Evolutionary conservation across 1,140 invertebrate genomes (phyloP).

Genomic region (Ips nitidus): DNA sequence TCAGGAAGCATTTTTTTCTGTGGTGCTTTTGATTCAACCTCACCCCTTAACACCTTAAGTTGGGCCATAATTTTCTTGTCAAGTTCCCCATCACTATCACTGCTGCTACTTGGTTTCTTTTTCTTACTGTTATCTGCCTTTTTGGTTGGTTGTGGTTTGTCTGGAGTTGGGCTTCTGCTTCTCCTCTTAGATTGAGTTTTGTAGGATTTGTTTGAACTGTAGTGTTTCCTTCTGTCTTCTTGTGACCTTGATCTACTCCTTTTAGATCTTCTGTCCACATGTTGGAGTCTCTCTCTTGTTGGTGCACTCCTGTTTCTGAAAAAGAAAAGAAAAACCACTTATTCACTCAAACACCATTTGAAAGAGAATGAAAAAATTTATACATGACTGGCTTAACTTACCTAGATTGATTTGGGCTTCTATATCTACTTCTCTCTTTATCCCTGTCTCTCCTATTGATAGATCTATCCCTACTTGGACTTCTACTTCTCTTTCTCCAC

Average conservation of each 20-base stretch:
- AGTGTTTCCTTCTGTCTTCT: not conserved
- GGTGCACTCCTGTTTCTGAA: not conserved
- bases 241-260: not conserved
- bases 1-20: slow-evolving; percentile 16
- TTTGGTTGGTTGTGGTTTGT: not conserved
- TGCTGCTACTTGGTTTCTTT: not conserved
- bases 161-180: slow-evolving; percentile 16
- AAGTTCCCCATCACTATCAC: slow-evolving; percentile 26
- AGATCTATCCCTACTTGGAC: not conserved
- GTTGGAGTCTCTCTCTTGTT: not conserved
- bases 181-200: slow-evolving; percentile 10
- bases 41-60: slow-evolving; percentile 27
- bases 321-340: not conserved
- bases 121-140: not conserved
- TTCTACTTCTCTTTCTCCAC: not conserved
- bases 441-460: too few relatives aligned
- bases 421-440: too few relatives aligned
- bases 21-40: slow-evolving; percentile 10
- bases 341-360: too few relatives aligned
- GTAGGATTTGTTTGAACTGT: slow-evolving; percentile 15
- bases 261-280: not conserved
- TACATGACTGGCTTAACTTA: too few relatives aligned
- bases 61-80: slow-evolving; percentile 34
- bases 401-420: too few relatives aligned
- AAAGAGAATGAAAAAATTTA: too few relatives aligned